phyloP scores from a whole-genome alignment of 2,797 vertebrate genomes.

The Sparidentex hasta region DNA sequence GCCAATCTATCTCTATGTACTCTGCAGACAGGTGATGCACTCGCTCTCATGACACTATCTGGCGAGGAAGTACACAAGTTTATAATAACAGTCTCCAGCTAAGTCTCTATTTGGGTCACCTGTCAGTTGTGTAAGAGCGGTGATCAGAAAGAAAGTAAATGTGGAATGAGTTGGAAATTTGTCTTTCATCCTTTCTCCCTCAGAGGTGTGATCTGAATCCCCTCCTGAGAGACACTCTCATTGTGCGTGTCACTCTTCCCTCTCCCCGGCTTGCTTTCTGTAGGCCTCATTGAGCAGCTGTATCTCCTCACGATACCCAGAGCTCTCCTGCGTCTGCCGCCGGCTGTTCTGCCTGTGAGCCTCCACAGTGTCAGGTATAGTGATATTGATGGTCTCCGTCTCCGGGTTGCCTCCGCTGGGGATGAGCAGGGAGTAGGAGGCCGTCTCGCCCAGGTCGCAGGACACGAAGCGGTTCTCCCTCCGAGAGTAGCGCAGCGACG shows the following conservation, averaged over 20 bases:
- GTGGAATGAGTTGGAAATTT: conserved; percentile 58
- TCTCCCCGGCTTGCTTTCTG: conserved; percentile 85
- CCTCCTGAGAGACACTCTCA: conserved; percentile 27
- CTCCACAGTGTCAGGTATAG: conserved; percentile 97
- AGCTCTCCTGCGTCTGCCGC: conserved; percentile 87
- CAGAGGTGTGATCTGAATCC: conserved; percentile 34
- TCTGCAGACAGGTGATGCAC: conserved; percentile 33
- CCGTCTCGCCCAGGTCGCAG: conserved; percentile 95
- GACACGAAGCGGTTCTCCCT: conserved; percentile 97
- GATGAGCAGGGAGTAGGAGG: conserved; percentile 96
- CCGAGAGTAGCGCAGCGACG: conserved; percentile 95
- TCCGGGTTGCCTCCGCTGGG: conserved; percentile 89
- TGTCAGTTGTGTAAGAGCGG: conserved; percentile 37
- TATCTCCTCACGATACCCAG: conserved; percentile 95
- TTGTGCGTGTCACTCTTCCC: conserved; percentile 68
- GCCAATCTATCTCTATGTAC: conserved; percentile 43
- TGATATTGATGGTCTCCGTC: conserved; percentile 92
- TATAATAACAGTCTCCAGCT: conserved; percentile 33
- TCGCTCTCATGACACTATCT: conserved; percentile 28
- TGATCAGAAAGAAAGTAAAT: conserved; percentile 41
- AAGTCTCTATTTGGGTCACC: conserved; percentile 48
- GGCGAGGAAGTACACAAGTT: conserved; percentile 47
- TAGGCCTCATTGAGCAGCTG: conserved; percentile 96
- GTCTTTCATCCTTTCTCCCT: conserved; percentile 33
- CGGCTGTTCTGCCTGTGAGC: conserved; percentile 95